A percentile compares a stretch with the other conserved stretches of the same genome.
Evolutionary conservation across 2,113 vertebrate species (phyloP).

Genomic region (Echinops telfairi): DNA sequence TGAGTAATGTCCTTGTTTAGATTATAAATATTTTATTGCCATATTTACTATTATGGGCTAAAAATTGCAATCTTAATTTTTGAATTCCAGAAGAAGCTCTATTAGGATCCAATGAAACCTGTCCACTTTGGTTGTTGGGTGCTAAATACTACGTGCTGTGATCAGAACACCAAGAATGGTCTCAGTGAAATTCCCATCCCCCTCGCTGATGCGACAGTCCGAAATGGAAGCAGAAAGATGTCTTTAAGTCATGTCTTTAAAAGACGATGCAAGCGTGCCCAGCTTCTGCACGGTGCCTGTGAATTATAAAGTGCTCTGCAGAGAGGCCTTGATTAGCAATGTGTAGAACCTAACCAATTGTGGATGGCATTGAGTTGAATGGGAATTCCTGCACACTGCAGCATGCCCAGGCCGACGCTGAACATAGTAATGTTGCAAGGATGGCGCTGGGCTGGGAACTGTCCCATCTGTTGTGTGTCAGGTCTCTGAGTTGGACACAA

Average conservation of each 20-base stretch:
- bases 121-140: background rate
- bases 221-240: background rate
- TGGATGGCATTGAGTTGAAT: no score
- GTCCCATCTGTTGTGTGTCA: no score
- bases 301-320: no score
- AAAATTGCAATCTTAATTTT: background rate
- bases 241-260: background rate
- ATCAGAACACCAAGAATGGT: background rate
- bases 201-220: background rate
- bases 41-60: background rate
- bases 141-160: background rate
- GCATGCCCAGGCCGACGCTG: no score
- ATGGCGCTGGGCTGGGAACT: no score
- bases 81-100: background rate
- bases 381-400: no score
- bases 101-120: background rate
- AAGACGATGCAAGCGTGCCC: background rate
- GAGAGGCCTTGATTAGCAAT: no score
- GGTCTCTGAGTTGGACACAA: no score
- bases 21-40: background rate
- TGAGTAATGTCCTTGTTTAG: background rate
- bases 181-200: background rate
- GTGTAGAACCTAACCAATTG: no score
- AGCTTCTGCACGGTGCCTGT: background rate
- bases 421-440: no score